These are phyloP conservation scores for Eucera pruinosa DNA, from an alignment of 2,888 invertebrate species.

Conservation along the genomic window DNA sequence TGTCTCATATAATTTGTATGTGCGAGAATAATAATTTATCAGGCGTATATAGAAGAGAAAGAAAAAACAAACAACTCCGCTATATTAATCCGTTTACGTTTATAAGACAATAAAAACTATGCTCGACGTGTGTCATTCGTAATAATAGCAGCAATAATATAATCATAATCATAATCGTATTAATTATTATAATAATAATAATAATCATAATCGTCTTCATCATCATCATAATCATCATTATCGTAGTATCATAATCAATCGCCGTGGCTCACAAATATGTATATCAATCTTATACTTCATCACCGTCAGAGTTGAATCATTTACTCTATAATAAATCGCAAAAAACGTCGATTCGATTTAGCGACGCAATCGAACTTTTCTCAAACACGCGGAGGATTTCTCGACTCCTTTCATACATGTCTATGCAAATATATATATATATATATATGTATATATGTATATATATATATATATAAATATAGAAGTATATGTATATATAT, in stretches of 20 bases:
- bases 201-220: constrained; percentile 22
- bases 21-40: constrained; percentile 38
- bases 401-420: too few species aligned
- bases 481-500: constrained; percentile 15
- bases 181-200: constrained; percentile 27
- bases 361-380: background rate
- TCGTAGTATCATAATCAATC: constrained; percentile 26
- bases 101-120: constrained; percentile 65
- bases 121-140: constrained; percentile 48
- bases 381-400: too few species aligned
- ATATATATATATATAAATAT: too few species aligned
- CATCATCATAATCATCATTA: constrained; percentile 23
- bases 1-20: constrained; percentile 50
- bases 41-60: constrained; percentile 13
- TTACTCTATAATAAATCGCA: constrained; percentile 41
- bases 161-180: constrained; percentile 48
- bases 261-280: constrained; percentile 33
- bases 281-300: constrained; percentile 36
- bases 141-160: constrained; percentile 44
- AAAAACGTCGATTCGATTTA: background rate
- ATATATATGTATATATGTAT: constrained; percentile 8
- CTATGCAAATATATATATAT: constrained; percentile 2
- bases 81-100: constrained; percentile 60
- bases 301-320: constrained; percentile 20
- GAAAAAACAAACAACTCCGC: constrained; percentile 44